phyloP scores from a whole-genome alignment of 2,113 vertebrate genomes.

The Urocolius indicus region DNA sequence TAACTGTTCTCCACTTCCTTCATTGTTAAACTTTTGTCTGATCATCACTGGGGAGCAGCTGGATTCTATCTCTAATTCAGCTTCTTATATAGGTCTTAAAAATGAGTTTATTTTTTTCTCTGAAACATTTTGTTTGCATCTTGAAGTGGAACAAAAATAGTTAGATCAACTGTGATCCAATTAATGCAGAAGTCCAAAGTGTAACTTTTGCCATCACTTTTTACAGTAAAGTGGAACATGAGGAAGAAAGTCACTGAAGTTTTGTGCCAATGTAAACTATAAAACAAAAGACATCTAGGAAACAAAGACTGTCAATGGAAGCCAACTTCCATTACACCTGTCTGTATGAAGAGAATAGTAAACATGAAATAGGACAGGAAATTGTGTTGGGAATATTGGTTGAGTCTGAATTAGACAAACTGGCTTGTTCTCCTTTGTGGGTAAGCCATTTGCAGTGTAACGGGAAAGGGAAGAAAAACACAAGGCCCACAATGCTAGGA shows the following conservation, averaged over 20 bases:
- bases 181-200: not conserved
- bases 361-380: not conserved
- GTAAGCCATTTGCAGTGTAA: not conserved
- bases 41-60: not conserved
- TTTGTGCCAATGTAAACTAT: not conserved
- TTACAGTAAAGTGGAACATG: not conserved
- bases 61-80: not conserved
- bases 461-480: not conserved
- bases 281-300: not conserved
- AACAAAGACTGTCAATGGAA: not conserved
- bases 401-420: not conserved
- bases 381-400: not conserved
- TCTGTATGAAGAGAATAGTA: not conserved
- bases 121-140: not conserved
- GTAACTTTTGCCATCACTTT: not conserved
- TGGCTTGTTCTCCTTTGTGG: not conserved
- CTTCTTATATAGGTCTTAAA: not conserved
- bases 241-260: not conserved
- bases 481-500: not conserved
- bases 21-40: not conserved
- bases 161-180: not conserved
- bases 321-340: not conserved
- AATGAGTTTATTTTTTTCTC: not conserved
- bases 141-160: not conserved
- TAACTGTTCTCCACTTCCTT: not conserved